phyloP scores from a whole-genome alignment of 92 coral and sea anemone species.

The Paramuricea clavata region DNA sequence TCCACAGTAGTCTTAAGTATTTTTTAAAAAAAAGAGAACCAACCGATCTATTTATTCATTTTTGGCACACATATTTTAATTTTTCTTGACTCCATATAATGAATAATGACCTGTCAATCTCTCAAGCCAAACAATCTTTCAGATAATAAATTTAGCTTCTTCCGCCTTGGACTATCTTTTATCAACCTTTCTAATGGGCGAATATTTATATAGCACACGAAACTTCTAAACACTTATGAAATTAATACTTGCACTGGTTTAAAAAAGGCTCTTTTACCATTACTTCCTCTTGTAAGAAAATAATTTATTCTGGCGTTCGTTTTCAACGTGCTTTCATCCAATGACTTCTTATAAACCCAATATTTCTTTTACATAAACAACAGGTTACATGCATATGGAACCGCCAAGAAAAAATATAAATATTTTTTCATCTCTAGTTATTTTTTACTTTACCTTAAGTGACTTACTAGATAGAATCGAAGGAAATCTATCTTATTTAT shows the following conservation, averaged over 20 bases:
- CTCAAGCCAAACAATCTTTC: not conserved
- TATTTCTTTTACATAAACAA: conserved; percentile 33
- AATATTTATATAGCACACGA: not conserved
- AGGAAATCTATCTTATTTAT: not conserved
- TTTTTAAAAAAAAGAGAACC: not conserved
- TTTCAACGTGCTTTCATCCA: not conserved
- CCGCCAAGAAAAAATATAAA: not conserved
- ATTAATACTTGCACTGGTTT: not conserved
- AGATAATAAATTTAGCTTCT: not conserved
- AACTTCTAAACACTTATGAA: not conserved
- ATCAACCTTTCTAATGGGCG: not conserved
- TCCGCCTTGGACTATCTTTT: not conserved
- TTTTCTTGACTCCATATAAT: not conserved
- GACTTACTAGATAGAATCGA: not conserved
- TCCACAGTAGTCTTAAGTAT: not conserved
- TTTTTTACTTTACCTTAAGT: not conserved
- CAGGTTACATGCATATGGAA: conserved; percentile 38
- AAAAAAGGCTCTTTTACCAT: not conserved
- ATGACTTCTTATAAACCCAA: conserved; percentile 6
- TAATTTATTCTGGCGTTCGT: not conserved
- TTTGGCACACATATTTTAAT: not conserved
- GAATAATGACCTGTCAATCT: conserved; percentile 29
- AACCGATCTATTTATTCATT: not conserved
- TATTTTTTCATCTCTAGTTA: not conserved
- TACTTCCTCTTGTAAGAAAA: not conserved